Evolutionary conservation across 2,797 vertebrate species (phyloP).

Genomic region (Onychomys arenicola): DNA sequence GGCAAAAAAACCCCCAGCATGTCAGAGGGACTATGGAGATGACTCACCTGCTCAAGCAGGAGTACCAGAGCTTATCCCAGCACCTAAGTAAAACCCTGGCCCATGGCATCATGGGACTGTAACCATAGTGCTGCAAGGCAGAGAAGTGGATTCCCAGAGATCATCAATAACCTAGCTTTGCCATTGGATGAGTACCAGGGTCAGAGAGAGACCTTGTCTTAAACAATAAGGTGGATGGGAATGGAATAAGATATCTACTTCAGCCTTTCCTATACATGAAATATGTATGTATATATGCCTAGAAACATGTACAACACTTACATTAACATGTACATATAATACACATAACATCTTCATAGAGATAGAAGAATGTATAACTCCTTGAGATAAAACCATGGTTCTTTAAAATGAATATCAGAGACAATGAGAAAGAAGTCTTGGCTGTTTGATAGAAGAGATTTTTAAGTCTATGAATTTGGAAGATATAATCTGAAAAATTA

Average conservation of each 20-base stretch:
- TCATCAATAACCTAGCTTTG: background rate
- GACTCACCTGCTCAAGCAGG: background rate
- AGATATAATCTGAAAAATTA: background rate
- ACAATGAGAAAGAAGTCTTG: background rate
- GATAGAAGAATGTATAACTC: background rate
- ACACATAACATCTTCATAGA: background rate
- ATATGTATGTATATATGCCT: background rate
- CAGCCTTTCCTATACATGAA: background rate
- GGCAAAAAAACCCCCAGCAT: background rate
- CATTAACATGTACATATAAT: background rate
- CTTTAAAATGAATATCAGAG: background rate
- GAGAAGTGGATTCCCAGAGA: background rate
- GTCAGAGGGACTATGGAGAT: background rate
- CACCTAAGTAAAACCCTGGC: background rate
- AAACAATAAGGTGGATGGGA: background rate
- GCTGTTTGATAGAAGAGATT: background rate
- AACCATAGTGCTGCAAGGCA: background rate
- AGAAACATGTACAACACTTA: background rate
- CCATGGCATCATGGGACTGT: background rate
- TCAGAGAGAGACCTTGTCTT: background rate
- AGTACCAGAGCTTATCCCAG: background rate
- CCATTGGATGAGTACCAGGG: background rate
- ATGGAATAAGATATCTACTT: background rate
- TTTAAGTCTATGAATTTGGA: background rate
- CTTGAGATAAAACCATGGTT: background rate